Evolutionary conservation across 92 coral and sea anemone species (phyloP).

Genomic region (Virgularia gustaviana): DNA sequence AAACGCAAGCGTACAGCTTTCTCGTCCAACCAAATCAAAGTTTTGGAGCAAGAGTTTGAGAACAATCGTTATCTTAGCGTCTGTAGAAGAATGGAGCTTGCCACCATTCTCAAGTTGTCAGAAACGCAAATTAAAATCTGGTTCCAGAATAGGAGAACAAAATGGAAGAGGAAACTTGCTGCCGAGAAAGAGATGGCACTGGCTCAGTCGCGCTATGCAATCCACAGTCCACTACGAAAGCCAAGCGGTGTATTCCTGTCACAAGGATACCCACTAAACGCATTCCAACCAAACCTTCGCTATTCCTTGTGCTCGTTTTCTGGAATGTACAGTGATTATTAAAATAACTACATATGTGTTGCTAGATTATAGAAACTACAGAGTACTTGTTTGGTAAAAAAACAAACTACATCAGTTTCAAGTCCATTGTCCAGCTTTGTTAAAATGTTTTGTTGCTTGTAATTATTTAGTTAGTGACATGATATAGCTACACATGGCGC

Average conservation of each 20-base stretch:
- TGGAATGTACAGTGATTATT: constrained; percentile 32
- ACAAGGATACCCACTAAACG: constrained; percentile 20
- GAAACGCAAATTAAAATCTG: constrained; percentile 57
- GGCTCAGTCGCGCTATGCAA: constrained; percentile 38
- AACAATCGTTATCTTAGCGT: constrained; percentile 49
- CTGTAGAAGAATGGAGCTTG: constrained; percentile 51
- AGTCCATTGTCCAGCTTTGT: background rate
- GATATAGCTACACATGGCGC: background rate
- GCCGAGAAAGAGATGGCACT: constrained; percentile 50
- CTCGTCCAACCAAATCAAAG: constrained; percentile 51
- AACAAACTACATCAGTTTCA: no score
- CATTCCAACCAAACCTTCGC: constrained; percentile 33
- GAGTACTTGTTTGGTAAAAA: no score
- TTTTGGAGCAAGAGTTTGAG: constrained; percentile 52
- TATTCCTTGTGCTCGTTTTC: constrained; percentile 31
- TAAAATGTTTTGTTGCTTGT: no score
- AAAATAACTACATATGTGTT: background rate
- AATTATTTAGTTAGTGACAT: background rate
- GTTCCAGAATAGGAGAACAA: constrained; percentile 60
- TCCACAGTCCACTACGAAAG: constrained; percentile 28
- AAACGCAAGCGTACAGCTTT: constrained; percentile 56
- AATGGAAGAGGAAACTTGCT: constrained; percentile 59
- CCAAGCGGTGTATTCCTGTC: constrained; percentile 22
- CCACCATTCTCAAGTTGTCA: constrained; percentile 38
- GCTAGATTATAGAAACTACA: background rate